Evolutionary conservation across 2,888 invertebrate genomes (phyloP).

Genomic region (Drosophila mayaguana): DNA sequence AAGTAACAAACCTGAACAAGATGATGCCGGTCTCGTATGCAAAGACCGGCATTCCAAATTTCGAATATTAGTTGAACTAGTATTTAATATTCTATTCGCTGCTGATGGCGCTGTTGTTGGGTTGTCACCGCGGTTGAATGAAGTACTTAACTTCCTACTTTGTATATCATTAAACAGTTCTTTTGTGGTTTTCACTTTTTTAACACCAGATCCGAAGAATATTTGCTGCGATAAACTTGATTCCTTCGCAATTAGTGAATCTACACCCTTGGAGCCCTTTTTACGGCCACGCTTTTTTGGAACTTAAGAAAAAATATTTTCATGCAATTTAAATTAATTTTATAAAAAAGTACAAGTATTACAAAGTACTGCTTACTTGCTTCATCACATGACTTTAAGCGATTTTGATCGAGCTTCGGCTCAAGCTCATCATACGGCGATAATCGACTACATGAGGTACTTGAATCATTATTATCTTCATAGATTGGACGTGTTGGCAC

Average conservation of each 20-base stretch:
- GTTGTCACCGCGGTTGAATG: slow-evolving; percentile 39
- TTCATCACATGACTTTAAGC: slow-evolving; percentile 53
- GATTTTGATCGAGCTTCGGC: slow-evolving; percentile 48
- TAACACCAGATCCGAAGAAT: slow-evolving; percentile 76
- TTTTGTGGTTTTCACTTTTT: slow-evolving; percentile 85
- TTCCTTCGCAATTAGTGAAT: slow-evolving; percentile 82
- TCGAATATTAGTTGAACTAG: slow-evolving; percentile 17
- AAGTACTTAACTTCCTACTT: slow-evolving; percentile 76
- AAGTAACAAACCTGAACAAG: slow-evolving; percentile 80
- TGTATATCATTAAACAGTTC: slow-evolving; percentile 85
- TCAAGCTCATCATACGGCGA: slow-evolving; percentile 72
- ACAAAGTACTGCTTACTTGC: slow-evolving; percentile 18
- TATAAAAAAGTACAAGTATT: not conserved
- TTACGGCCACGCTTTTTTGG: slow-evolving; percentile 84
- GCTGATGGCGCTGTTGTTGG: slow-evolving; percentile 61
- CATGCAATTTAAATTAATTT: slow-evolving; percentile 1
- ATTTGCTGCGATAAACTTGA: slow-evolving; percentile 81
- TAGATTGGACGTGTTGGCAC: slow-evolving; percentile 31
- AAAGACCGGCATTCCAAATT: slow-evolving; percentile 26
- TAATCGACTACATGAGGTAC: slow-evolving; percentile 76
- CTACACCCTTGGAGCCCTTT: slow-evolving; percentile 84
- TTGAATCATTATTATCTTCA: slow-evolving; percentile 72
- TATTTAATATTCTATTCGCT: slow-evolving; percentile 48
- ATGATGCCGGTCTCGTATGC: slow-evolving; percentile 73
- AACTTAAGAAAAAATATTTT: slow-evolving; percentile 31